Evolutionary conservation across 1,140 invertebrate genomes (phyloP), one percentile per base, ranked within the genome.

Genomic region (Platorchestia sp.): DNA sequence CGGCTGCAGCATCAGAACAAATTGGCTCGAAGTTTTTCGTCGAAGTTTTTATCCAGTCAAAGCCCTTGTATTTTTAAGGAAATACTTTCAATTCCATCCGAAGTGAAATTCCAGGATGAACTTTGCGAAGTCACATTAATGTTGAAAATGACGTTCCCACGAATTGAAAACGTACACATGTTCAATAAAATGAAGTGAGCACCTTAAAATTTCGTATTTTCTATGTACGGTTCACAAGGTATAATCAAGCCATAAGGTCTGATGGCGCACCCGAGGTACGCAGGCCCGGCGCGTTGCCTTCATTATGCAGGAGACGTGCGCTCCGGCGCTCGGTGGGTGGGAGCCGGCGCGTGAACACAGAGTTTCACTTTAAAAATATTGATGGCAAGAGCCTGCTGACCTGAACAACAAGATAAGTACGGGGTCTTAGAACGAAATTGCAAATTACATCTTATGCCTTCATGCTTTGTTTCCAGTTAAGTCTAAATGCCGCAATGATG

Each of bases 301-400:
- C 91, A 93, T 93, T 93, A 93, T 93, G 91, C 91, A 93, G 19
- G 36, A 93, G 91, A 93, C 91, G 91, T 93, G 91, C 45, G 36
- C 7, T 3, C 40, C 91, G 36, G 44, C 14, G 91, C 91, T 44
- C 41, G 41, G 91, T 93, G 91, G 91, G 91, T 93, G 91, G 91
- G 91, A 93, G 45, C 91, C 19, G 43, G 7, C 10, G 41, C 43
- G 45, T 10, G 44, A 93, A 45, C 40, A 93, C 91, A 93, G 91
- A 44, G 91, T 93, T 93, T 93, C 91, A 93, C 91, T 93, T 45
- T 45, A 93, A 93, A 93, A 44, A 93, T 93, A 93, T 93, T 93
- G 91, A 93, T 93, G 44, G 43, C 91, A 45, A 93, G 45, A 40
- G 91, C 43, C 91, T 44, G 91, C 45, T 10, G 40, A 45, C 40